Percentiles rank a stretch among this genome's conserved stretches.
phyloP scores from a whole-genome alignment of 2,797 vertebrate species.

The Passerculus sandwichensis region DNA sequence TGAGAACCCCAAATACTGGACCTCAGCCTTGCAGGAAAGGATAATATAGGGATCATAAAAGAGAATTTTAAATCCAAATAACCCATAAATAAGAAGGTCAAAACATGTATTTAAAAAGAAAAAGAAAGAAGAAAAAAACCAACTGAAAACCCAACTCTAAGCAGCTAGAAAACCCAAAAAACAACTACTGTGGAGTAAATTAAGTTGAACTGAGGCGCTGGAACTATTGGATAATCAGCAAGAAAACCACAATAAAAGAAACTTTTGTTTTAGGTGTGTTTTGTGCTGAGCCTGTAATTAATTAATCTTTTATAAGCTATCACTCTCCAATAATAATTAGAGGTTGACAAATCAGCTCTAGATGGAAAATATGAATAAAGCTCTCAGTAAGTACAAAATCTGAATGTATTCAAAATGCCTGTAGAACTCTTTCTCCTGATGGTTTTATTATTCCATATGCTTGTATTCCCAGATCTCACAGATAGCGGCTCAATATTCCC shows the following conservation, averaged over 20 bases:
- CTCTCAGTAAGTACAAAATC: background rate
- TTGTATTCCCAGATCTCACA: background rate
- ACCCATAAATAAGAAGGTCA: background rate
- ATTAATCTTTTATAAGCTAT: background rate
- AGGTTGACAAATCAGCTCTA: background rate
- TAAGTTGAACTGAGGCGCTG: background rate
- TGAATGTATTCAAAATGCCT: background rate
- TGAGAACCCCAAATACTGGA: background rate
- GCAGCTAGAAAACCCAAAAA: background rate
- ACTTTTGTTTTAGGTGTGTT: background rate
- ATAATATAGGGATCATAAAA: background rate
- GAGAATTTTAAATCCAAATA: background rate
- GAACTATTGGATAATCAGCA: background rate
- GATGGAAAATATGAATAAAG: background rate
- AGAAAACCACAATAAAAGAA: background rate
- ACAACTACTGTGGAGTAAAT: background rate
- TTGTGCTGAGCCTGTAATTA: background rate
- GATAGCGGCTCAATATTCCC: background rate
- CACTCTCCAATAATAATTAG: background rate
- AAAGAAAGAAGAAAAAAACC: background rate
- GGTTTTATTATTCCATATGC: background rate
- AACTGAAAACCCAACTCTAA: background rate
- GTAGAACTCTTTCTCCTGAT: background rate
- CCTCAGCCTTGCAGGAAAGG: background rate
- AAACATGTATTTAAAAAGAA: background rate